A percentile compares a stretch with the other conserved stretches of the same genome.
Evolutionary conservation across 2,797 vertebrate species (phyloP).

Genomic region (Catharus ustulatus): DNA sequence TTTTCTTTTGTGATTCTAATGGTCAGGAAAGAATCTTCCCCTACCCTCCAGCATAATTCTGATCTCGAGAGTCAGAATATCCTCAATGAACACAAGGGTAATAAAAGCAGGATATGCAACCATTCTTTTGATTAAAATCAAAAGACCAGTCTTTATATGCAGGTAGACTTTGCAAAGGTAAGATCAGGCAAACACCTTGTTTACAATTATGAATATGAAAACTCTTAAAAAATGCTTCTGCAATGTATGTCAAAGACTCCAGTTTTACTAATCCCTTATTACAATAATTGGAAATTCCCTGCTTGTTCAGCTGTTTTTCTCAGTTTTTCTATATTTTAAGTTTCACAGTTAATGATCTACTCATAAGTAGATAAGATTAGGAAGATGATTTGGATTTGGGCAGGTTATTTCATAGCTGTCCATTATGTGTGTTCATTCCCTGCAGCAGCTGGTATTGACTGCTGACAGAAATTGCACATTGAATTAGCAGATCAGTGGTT

Average conservation of each 20-base stretch:
- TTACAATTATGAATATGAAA: neutral
- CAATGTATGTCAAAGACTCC: neutral
- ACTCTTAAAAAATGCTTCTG: neutral
- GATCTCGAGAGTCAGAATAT: neutral
- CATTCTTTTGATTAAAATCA: neutral
- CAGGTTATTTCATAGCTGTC: neutral
- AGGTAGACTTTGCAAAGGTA: neutral
- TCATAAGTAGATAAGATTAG: neutral
- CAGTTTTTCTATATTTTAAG: neutral
- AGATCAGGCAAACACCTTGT: neutral
- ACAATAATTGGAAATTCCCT: neutral
- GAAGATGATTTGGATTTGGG: neutral
- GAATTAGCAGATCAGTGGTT: neutral
- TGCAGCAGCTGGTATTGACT: slow-evolving; percentile 37
- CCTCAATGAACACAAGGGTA: neutral
- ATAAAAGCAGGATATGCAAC: neutral
- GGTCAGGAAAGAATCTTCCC: neutral
- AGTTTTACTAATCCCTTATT: neutral
- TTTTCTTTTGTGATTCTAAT: neutral
- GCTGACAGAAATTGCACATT: neutral
- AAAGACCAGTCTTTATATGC: neutral
- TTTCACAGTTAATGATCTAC: neutral
- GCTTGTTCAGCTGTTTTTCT: neutral
- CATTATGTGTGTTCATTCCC: neutral
- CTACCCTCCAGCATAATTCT: accelerated